These are phyloP conservation scores for Colistium nudipinnis DNA, from an alignment of 2,113 vertebrate species.

Conservation along the genomic window DNA sequence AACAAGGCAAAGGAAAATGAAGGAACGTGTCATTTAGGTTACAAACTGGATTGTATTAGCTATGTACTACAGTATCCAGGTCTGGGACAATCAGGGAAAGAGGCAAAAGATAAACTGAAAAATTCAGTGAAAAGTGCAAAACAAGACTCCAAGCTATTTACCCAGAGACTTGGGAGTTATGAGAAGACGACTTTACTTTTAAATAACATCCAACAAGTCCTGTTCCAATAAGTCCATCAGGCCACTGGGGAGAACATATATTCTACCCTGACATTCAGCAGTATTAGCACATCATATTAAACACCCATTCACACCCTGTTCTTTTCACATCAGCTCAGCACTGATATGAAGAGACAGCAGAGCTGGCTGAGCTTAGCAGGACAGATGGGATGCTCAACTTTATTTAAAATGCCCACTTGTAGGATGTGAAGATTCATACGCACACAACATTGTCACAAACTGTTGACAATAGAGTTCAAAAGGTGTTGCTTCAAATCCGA, in stretches of 20 bases:
- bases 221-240: neutral
- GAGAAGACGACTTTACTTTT: constrained; percentile 2
- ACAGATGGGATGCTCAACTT: neutral
- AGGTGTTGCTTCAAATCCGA: too few relatives aligned
- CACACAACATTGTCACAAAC: neutral
- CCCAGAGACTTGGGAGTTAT: constrained; percentile 21
- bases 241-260: neutral
- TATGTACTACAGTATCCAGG: neutral
- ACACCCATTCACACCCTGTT: constrained; percentile 37
- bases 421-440: neutral
- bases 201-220: constrained; percentile 21
- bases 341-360: constrained; percentile 28
- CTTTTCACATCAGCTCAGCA: constrained; percentile 37
- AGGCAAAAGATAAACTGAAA: neutral
- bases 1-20: neutral
- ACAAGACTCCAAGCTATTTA: neutral
- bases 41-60: neutral
- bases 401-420: constrained; percentile 8
- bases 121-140: neutral
- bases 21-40: neutral
- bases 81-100: neutral
- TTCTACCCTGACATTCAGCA: constrained; percentile 43
- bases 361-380: neutral
- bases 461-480: neutral
- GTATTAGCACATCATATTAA: constrained; percentile 51